phyloP scores from a whole-genome alignment of 2,113 vertebrate species.

The Trematomus loennbergii region DNA sequence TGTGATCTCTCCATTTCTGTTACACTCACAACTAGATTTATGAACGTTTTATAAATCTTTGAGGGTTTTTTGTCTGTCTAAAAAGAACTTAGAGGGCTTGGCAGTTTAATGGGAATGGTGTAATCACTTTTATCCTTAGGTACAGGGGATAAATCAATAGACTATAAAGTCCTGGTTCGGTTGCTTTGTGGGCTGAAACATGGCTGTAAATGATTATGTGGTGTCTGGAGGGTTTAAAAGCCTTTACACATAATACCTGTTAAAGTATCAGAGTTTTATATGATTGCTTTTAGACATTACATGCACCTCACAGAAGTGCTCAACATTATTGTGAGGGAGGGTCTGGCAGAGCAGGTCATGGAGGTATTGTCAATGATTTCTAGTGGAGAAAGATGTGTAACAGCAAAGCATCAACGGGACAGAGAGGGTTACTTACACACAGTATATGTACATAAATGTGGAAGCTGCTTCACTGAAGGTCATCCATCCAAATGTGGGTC shows the following conservation, averaged over 20 bases:
- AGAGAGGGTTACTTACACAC: neutral
- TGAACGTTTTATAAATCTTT: too few relatives aligned
- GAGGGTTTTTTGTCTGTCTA: slow-evolving; percentile 28
- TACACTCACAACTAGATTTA: slow-evolving; percentile 37
- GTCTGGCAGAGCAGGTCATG: neutral
- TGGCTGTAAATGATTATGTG: slow-evolving; percentile 6
- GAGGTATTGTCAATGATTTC: neutral
- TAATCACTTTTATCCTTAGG: slow-evolving; percentile 50
- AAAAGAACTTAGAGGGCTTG: slow-evolving; percentile 27
- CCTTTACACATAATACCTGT: slow-evolving; percentile 23
- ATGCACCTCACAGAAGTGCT: slow-evolving; percentile 5
- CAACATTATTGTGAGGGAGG: neutral
- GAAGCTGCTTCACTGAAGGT: neutral
- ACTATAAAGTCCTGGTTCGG: slow-evolving; percentile 33
- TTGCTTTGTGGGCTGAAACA: slow-evolving; percentile 27
- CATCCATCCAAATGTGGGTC: neutral
- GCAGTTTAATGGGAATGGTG: slow-evolving; percentile 51
- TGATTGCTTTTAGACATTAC: slow-evolving; percentile 11
- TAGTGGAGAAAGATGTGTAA: neutral
- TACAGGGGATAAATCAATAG: slow-evolving; percentile 55
- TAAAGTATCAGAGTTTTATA: slow-evolving; percentile 32
- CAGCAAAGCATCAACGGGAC: neutral
- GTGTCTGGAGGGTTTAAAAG: slow-evolving; percentile 20
- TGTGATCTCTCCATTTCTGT: neutral
- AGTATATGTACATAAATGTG: neutral